Conservation (phyloP, 2,888 invertebrate genomes). For the Papilio protenor region DNA sequence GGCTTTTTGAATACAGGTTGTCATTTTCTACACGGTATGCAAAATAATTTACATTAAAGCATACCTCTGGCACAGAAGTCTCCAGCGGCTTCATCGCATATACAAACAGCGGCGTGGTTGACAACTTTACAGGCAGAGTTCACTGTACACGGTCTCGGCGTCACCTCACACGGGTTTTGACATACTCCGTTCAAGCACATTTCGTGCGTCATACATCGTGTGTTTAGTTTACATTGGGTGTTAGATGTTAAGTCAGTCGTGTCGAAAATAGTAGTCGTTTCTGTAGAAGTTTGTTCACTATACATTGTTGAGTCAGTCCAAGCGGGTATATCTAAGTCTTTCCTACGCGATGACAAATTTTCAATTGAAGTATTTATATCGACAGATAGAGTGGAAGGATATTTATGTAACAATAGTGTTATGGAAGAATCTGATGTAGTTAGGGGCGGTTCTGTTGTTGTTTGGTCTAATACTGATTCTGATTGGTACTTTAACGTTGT, state of each 20-base stretch:
- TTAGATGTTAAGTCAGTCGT: constrained; percentile 61
- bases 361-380: constrained; percentile 66
- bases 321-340: constrained; percentile 76
- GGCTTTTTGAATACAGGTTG: constrained; percentile 47
- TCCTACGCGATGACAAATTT: constrained; percentile 73
- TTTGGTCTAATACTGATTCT: background rate
- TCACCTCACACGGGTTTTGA: constrained; percentile 85
- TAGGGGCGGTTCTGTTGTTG: background rate
- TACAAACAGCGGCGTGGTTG: constrained; percentile 86
- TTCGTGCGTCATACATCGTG: constrained; percentile 86
- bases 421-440: constrained; percentile 20
- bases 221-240: constrained; percentile 84
- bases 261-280: constrained; percentile 56
- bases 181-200: constrained; percentile 87
- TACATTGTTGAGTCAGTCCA: constrained; percentile 73
- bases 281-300: constrained; percentile 74
- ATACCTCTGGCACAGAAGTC: constrained; percentile 87
- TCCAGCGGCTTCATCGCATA: constrained; percentile 85
- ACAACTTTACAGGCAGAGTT: constrained; percentile 86
- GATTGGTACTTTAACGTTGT: background rate
- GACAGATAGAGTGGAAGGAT: constrained; percentile 48
- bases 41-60: constrained; percentile 59
- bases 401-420: constrained; percentile 41
- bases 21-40: constrained; percentile 36
- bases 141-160: constrained; percentile 82